phyloP scores from a whole-genome alignment of 2,888 invertebrate genomes.

The Priapulus caudatus region DNA sequence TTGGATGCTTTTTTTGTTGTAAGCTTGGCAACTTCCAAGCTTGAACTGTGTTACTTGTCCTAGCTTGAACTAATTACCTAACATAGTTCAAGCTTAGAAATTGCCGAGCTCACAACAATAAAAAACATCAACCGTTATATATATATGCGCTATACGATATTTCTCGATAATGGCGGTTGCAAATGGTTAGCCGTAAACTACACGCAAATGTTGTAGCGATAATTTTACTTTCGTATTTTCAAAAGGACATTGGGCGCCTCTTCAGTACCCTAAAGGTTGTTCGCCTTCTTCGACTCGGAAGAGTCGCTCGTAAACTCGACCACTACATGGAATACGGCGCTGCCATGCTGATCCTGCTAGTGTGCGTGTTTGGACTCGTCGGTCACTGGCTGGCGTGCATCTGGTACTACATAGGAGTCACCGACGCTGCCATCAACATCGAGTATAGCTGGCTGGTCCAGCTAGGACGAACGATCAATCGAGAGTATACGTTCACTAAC shows the following conservation, averaged over 20 bases:
- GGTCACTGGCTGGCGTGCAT: constrained; percentile 99
- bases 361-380: constrained; percentile 96
- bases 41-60: no score
- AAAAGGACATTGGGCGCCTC: constrained; percentile 88
- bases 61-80: no score
- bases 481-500: background rate
- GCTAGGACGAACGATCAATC: constrained; percentile 4
- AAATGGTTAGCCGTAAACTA: no score
- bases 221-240: constrained; percentile 25
- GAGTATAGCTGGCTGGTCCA: constrained; percentile 13
- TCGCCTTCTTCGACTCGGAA: constrained; percentile 80
- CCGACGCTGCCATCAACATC: constrained; percentile 23
- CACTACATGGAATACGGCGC: constrained; percentile 99
- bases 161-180: no score
- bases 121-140: no score
- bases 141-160: no score
- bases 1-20: no score
- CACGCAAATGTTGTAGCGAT: no score
- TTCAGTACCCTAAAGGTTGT: constrained; percentile 99
- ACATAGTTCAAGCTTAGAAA: no score
- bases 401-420: constrained; percentile 83
- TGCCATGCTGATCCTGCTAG: constrained; percentile 89
- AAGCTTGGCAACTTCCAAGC: no score
- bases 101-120: no score
- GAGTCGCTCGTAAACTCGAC: constrained; percentile 96